Evolutionary conservation across 2,888 invertebrate genomes (phyloP).

Genomic region (Podabrus alpinus): DNA sequence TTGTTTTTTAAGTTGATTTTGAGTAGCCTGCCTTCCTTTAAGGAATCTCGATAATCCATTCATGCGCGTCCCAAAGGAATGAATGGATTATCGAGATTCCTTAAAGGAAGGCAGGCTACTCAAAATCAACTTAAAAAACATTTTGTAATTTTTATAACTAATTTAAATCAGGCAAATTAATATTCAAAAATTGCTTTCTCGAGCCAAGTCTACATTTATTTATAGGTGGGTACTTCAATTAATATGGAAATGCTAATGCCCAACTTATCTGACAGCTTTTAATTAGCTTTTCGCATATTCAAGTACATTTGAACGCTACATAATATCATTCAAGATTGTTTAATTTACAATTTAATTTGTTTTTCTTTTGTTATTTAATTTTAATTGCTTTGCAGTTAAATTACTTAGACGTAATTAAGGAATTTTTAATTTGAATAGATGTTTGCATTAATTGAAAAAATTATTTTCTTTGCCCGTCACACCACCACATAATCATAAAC

Average conservation of each 20-base stretch:
- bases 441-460: not conserved
- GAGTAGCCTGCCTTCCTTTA: too few species aligned
- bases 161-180: not conserved
- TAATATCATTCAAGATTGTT: constrained; percentile 1
- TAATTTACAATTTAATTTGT: constrained; percentile 5
- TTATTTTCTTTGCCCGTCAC: not conserved
- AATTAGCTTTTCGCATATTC: constrained; percentile 29
- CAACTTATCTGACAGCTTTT: constrained; percentile 28
- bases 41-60: too few species aligned
- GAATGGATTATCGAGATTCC: too few species aligned
- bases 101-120: too few species aligned
- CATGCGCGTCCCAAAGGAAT: too few species aligned
- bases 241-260: constrained; percentile 18
- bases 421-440: not conserved
- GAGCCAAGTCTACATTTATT: constrained; percentile 9
- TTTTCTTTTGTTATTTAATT: constrained; percentile 1
- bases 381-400: not conserved
- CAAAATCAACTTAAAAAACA: too few species aligned
- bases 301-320: constrained; percentile 1
- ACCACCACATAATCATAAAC: not conserved
- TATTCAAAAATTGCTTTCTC: not conserved
- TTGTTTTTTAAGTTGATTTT: too few species aligned
- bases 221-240: constrained; percentile 9
- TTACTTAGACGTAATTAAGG: not conserved
- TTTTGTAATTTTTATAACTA: not conserved